A percentile compares a stretch with the other conserved stretches of the same genome.
phyloP scores from a whole-genome alignment of 2,113 vertebrate genomes.

The Mesoclemmys tuberculata region DNA sequence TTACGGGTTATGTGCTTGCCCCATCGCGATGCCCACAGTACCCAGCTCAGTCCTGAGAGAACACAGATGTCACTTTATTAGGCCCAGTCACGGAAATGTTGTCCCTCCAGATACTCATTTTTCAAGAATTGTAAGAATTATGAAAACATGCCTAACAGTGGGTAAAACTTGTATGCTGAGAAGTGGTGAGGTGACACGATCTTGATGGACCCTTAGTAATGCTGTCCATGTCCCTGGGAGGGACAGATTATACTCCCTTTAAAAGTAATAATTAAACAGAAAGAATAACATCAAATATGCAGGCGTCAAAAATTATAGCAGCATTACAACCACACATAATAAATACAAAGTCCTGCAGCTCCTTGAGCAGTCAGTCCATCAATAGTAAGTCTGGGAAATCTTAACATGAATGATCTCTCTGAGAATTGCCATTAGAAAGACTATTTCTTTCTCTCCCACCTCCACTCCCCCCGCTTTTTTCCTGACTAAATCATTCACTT shows the following conservation, averaged over 20 bases:
- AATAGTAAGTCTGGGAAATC: not conserved
- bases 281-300: not conserved
- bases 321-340: accelerated
- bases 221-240: not conserved
- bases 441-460: not conserved
- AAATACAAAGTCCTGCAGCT: not conserved
- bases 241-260: slow-evolving; percentile 37
- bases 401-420: not conserved
- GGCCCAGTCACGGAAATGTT: not conserved
- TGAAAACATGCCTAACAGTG: not conserved
- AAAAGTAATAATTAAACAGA: not conserved
- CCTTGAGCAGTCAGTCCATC: not conserved
- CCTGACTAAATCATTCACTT: not conserved
- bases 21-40: not conserved
- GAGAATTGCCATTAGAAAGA: not conserved
- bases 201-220: slow-evolving; percentile 45
- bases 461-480: not conserved
- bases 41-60: slow-evolving; percentile 31
- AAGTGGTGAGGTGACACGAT: slow-evolving; percentile 15
- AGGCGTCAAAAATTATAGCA: slow-evolving; percentile 19
- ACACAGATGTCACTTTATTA: not conserved
- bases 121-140: slow-evolving; percentile 11
- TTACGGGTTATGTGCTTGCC: slow-evolving; percentile 1
- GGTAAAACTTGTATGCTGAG: slow-evolving; percentile 29
- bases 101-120: not conserved